phyloP scores from a whole-genome alignment of 2,113 vertebrate species.

The Corythaeola cristata region DNA sequence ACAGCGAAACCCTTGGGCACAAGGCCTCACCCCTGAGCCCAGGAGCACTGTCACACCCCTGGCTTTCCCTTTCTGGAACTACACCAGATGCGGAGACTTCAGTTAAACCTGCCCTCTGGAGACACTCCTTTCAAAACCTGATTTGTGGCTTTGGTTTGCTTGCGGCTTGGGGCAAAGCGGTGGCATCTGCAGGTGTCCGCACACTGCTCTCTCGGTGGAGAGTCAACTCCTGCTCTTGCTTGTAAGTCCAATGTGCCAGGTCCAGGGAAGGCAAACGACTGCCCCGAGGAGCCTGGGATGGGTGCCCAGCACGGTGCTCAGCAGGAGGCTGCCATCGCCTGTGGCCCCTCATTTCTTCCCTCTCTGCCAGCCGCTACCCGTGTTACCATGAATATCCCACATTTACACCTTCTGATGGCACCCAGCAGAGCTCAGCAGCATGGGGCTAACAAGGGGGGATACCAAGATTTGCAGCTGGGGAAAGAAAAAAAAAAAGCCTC shows the following conservation, averaged over 20 bases:
- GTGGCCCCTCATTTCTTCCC: not conserved
- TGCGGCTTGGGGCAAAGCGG: fast-evolving
- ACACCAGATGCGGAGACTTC: not conserved
- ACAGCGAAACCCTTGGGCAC: not conserved
- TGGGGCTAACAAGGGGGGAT: not conserved
- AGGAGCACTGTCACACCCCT: not conserved
- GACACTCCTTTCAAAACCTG: not conserved
- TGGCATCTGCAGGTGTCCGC: not conserved
- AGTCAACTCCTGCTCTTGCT: not conserved
- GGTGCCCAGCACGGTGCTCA: fast-evolving
- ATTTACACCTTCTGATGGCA: not conserved
- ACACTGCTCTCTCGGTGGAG: too few species aligned
- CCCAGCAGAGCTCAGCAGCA: fast-evolving
- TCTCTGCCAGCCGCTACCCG: not conserved
- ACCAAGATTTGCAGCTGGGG: not conserved
- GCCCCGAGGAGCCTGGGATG: fast-evolving
- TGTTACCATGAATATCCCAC: not conserved
- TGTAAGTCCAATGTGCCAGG: not conserved
- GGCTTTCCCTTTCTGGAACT: not conserved
- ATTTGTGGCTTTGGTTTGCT: fast-evolving
- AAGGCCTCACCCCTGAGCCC: not conserved
- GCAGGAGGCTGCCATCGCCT: fast-evolving
- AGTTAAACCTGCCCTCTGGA: not conserved
- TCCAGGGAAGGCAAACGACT: fast-evolving
- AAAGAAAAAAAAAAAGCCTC: not conserved